Base-by-base conservation (phyloP, 2,888 invertebrate genomes). In the Nebria brevicollis region DNA sequence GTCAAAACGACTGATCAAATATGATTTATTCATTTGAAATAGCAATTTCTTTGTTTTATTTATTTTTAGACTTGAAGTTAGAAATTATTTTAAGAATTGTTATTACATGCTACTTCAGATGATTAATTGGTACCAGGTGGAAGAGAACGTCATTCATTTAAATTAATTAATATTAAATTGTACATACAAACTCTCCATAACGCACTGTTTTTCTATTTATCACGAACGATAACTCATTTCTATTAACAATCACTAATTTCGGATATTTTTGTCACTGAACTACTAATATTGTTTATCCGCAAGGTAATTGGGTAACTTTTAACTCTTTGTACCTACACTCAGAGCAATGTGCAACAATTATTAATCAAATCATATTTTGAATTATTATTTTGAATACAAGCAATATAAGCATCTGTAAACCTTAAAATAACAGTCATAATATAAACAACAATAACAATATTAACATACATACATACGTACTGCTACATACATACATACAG, bases 121-220 rank as follows among this genome's bases (percentile, higher is more conserved):
- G 54, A 2, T 7, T 11, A 8, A 54, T 6, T 54, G 11, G 54
- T 54, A 54, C 54, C 54, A 54, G 54, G 6, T 54, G 54, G 54
- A 54, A 54, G 54, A 6, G 4, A 54, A 54, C 54, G 54, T 54
- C 54, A 54, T 54, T 54, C 54, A 54, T 54, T 11, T 54, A 7
- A 54, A 54, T 54, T 54, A 54, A 7, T 54, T 54, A 54, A 54
- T 54, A 54, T 54, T 54, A 5, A 54, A 7, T 54, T 54, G 54
- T 54, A 54, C 54, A 78, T 77, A 66, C 26, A 66, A 78, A 73
- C 54, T 78, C 41, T 74, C 5, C 66, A 80, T 75, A 70, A 80
- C 43, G 80, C 80, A 80, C 80, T 75, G 54, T 54, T 54, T 75
- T 80, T 75, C 75, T 80, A 64, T 80, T 75, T 80, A 42, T 75